Evolutionary conservation across 2,888 invertebrate genomes (phyloP).

Genomic region (Geophilus truncorum): DNA sequence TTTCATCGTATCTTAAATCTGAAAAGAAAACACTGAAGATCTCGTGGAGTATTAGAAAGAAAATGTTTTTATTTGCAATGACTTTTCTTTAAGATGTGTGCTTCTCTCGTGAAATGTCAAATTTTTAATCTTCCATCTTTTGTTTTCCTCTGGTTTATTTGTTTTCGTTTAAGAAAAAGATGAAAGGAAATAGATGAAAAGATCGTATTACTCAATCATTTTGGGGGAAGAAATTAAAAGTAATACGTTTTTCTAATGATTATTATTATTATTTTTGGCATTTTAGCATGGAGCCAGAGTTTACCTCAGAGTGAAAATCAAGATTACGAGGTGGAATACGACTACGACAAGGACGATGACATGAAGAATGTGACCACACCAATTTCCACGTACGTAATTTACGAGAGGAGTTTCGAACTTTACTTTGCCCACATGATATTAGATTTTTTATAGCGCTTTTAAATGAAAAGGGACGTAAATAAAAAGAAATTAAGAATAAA

Average conservation of each 20-base stretch:
- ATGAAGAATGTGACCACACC: conserved; percentile 7
- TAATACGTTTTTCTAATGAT: background rate
- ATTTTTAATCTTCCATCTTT: too few relatives aligned
- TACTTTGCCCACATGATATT: background rate
- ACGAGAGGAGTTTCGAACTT: background rate
- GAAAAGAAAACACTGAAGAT: too few relatives aligned
- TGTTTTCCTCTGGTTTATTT: background rate
- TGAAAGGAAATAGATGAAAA: background rate
- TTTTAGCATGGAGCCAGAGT: conserved; percentile 27
- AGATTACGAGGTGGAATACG: conserved; percentile 29
- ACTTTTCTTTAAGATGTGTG: too few relatives aligned
- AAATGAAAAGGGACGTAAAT: background rate
- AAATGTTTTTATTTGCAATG: too few relatives aligned
- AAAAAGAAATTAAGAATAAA: background rate
- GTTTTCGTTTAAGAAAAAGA: background rate
- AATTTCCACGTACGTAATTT: conserved; percentile 28
- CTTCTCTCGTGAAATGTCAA: too few relatives aligned
- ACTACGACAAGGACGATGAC: conserved; percentile 31
- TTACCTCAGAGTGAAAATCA: conserved; percentile 14
- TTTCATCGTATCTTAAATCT: too few relatives aligned
- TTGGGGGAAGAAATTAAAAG: background rate
- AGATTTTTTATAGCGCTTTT: background rate
- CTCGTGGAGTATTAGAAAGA: too few relatives aligned
- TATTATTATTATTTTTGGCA: background rate
- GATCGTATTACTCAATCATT: background rate